These are phyloP conservation scores for Oreortyx pictus DNA, from an alignment of 2,797 vertebrate species.

Conservation along the genomic window DNA sequence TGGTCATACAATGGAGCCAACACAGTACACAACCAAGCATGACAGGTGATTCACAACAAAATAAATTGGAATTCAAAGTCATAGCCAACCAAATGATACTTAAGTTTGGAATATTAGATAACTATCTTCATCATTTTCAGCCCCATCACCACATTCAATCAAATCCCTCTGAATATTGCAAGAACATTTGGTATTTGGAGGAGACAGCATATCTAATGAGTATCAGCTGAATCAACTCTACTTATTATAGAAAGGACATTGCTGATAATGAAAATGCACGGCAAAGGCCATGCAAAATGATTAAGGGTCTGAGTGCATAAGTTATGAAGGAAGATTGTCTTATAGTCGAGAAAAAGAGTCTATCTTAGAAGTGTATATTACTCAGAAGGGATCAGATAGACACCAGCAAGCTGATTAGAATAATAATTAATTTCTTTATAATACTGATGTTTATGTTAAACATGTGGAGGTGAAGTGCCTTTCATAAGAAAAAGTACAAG, in stretches of 20 bases:
- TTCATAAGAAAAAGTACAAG: neutral
- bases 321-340: conserved; percentile 56
- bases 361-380: neutral
- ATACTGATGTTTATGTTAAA: conserved; percentile 20
- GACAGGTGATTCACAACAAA: neutral
- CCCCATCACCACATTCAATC: neutral
- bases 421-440: conserved; percentile 42
- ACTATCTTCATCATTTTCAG: conserved; percentile 3
- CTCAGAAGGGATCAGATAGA: neutral
- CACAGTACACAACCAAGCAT: neutral
- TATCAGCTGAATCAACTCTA: conserved; percentile 66
- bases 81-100: neutral
- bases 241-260: conserved; percentile 61
- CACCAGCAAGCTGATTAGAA: conserved; percentile 38
- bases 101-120: conserved; percentile 18
- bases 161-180: conserved; percentile 48
- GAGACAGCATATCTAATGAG: conserved; percentile 68
- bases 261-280: conserved; percentile 54
- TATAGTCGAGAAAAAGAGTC: conserved; percentile 20
- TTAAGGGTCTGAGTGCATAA: conserved; percentile 63
- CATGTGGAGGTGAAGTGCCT: neutral
- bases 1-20: neutral
- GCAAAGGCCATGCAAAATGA: conserved; percentile 59
- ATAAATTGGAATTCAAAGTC: conserved; percentile 19
- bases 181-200: conserved; percentile 50